These are phyloP conservation scores for Ophonus ardosiacus DNA, from an alignment of 2,888 invertebrate species.

Conservation along the genomic window DNA sequence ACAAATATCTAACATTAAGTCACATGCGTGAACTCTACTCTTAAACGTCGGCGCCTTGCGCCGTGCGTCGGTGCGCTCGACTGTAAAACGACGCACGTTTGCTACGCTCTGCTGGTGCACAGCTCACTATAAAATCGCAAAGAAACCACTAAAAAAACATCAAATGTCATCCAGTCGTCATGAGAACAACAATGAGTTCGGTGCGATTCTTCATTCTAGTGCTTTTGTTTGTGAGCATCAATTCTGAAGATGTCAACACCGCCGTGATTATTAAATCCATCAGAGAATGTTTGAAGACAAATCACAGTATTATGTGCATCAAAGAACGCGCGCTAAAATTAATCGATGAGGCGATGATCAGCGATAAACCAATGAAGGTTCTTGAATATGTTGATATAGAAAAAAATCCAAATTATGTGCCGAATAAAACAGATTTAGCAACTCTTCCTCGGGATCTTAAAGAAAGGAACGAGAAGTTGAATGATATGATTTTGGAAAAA, in stretches of 20 bases:
- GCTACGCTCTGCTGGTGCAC: conserved; percentile 59
- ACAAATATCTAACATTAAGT: conserved; percentile 4
- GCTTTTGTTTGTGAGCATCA: conserved; percentile 21
- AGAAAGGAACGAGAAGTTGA: conserved; percentile 77
- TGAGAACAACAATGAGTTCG: conserved; percentile 39
- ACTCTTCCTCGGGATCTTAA: conserved; percentile 78
- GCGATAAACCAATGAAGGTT: conserved; percentile 72
- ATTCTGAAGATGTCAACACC: conserved; percentile 29
- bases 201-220: conserved; percentile 35
- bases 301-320: conserved; percentile 74
- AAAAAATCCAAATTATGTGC: conserved; percentile 72
- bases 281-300: conserved; percentile 72
- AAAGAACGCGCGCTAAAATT: conserved; percentile 73
- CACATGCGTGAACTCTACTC: neutral
- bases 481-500: conserved; percentile 73
- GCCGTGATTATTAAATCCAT: conserved; percentile 62
- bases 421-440: conserved; percentile 73
- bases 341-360: conserved; percentile 74
- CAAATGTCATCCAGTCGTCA: conserved; percentile 49
- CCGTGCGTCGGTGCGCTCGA: conserved; percentile 43
- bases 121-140: conserved; percentile 57
- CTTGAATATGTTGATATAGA: conserved; percentile 72
- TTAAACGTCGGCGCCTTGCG: conserved; percentile 36
- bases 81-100: conserved; percentile 58
- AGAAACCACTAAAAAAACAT: conserved; percentile 55